A percentile compares a stretch with the other conserved stretches of the same genome.
phyloP scores from a whole-genome alignment of 2,888 invertebrate genomes.

The Standfussiana lucernea region DNA sequence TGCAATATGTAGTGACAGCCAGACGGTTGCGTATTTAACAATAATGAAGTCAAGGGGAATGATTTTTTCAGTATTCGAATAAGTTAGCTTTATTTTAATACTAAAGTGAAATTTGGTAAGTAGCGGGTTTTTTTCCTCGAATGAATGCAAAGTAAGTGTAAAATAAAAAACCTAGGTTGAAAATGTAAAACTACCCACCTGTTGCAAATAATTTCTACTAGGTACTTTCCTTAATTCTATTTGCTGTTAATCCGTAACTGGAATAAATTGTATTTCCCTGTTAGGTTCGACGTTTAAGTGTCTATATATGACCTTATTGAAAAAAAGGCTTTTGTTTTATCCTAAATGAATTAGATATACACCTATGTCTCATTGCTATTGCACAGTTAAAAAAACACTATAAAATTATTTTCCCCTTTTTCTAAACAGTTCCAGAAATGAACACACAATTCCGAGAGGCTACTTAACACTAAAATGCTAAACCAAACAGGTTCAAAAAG shows the following conservation, averaged over 20 bases:
- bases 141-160: not conserved
- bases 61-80: not conserved
- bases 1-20: not conserved
- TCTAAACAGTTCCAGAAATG: conserved; percentile 5
- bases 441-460: conserved; percentile 7
- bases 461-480: conserved; percentile 53
- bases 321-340: not conserved
- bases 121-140: not conserved
- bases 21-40: not conserved
- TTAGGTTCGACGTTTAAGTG: not conserved
- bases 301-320: not conserved
- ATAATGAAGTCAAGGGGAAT: not conserved
- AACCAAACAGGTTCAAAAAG: conserved; percentile 61
- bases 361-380: not conserved
- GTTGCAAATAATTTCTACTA: not conserved
- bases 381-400: not conserved
- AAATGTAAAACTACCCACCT: not conserved
- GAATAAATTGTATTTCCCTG: not conserved
- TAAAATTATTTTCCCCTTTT: not conserved
- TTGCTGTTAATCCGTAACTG: not conserved
- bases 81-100: not conserved
- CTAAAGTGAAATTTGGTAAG: not conserved
- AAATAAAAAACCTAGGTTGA: not conserved
- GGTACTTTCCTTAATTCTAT: not conserved
- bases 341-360: not conserved